Evolutionary conservation across 2,888 invertebrate species (phyloP).

Genomic region (Aradus depressus): DNA sequence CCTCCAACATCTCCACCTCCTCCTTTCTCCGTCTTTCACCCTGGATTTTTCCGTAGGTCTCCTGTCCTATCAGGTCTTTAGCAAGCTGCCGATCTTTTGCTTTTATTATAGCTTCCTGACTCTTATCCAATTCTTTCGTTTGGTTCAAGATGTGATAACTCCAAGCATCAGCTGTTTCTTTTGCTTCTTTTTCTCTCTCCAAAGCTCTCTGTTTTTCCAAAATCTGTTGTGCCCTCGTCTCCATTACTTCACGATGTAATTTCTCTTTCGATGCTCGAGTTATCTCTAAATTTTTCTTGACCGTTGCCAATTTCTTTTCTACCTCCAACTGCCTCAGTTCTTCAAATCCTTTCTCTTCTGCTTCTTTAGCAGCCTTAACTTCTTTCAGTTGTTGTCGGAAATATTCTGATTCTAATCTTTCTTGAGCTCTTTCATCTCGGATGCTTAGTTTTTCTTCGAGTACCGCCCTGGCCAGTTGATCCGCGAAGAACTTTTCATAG

Average conservation of each 20-base stretch:
- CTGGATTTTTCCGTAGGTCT: background rate
- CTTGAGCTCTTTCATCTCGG: background rate
- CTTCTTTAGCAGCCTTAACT: conserved; percentile 1
- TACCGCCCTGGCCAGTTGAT: background rate
- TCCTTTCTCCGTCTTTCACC: background rate
- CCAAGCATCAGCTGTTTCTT: background rate
- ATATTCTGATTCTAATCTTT: conserved; percentile 7
- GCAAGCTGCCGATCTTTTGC: background rate
- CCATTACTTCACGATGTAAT: conserved; percentile 12
- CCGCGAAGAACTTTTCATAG: conserved; percentile 5
- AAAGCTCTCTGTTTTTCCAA: background rate
- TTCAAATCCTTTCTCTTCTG: conserved; percentile 9
- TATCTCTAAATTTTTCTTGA: background rate
- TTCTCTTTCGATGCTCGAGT: conserved; percentile 8
- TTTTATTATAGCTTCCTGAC: background rate
- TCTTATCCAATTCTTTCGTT: conserved; percentile 8
- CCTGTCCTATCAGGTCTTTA: conserved; percentile 6
- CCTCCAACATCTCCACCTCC: background rate
- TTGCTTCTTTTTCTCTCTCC: conserved; percentile 1
- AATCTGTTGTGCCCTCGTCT: conserved; percentile 12
- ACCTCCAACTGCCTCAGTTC: conserved; percentile 4
- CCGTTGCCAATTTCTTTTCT: conserved; percentile 2
- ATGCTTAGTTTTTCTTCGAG: background rate
- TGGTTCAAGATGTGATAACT: background rate
- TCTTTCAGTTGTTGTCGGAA: conserved; percentile 8